Base-by-base conservation (phyloP, 2,113 vertebrate species). In the Nematolebias whitei region DNA sequence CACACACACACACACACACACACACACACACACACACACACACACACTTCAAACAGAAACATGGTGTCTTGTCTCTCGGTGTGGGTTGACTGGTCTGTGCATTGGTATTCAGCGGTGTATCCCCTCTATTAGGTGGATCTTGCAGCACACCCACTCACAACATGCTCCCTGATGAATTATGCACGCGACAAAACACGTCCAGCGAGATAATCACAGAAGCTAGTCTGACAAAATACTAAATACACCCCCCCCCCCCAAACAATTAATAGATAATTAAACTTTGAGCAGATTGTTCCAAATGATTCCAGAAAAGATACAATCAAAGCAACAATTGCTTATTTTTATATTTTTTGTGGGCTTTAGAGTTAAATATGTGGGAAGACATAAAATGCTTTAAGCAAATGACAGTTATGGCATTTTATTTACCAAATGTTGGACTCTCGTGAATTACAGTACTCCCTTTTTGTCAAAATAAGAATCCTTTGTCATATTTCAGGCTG, bases 71-170 rank as follows among this genome's bases (percentile, higher is more conserved):
- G 79, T 76, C 63, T 70, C 59, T 79, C 65, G 80, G 72, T 71
- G 70, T 76, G 72, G 78, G 54, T 73, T 54, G 63, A 71, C 58
- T 80, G 71, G 74, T 70, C 51, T n/a, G n/a, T 59, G 79, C 80
- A 91, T 91, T 91, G 86, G 85, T 88, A 91, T 91, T 91, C 88
- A 89, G 66, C 69, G 63, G 81, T 72, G 71, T 70, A 76, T 80
- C 80, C 44, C 78, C 45, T 68, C 85, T 89, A 87, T 90, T 88
- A 89, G 81, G 79, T 4, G 38, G 56, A 75, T 88, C 80, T 74
- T 71, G 79, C 80, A 68, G 77, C 83, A 78, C 78, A 81, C 78
- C 85, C 81, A 70, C 78, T 73, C 76, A 50, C 83, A 56, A 74
- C 78, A 68, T 74, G 23, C 68, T 74, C 80, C 78, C 87, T 41